Evolutionary conservation across 2,113 vertebrate genomes (phyloP).

Genomic region (Larimichthys polyactis): DNA sequence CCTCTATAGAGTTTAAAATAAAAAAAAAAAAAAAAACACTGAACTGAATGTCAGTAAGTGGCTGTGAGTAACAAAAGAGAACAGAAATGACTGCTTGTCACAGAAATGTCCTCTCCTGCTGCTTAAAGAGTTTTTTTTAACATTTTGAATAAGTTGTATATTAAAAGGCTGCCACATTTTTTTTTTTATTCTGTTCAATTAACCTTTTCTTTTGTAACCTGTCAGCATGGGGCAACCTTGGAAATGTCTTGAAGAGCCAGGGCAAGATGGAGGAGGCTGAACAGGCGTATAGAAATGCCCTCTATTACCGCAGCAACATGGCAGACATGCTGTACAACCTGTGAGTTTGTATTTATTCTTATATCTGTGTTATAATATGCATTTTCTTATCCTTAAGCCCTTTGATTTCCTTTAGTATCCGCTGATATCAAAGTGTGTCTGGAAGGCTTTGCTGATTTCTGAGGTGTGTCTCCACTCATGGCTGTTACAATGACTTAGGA

Average conservation of each 20-base stretch:
- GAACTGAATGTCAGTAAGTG: conserved; percentile 12
- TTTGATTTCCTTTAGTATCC: neutral
- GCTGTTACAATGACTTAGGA: neutral
- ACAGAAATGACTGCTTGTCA: conserved; percentile 29
- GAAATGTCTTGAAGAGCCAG: conserved; percentile 99
- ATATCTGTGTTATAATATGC: neutral
- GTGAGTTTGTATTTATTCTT: conserved; percentile 85
- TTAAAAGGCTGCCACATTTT: neutral
- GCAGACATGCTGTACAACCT: conserved; percentile 99
- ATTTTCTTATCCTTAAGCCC: fast-evolving
- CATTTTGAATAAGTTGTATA: neutral
- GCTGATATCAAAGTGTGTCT: neutral
- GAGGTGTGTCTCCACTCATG: neutral
- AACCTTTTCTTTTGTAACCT: conserved; percentile 49
- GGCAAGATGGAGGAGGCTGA: conserved; percentile 96
- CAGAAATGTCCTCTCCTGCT: conserved; percentile 24
- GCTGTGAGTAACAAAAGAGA: conserved; percentile 32
- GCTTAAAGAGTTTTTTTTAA: conserved; percentile 27
- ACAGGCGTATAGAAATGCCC: conserved; percentile 95
- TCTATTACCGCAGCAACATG: conserved; percentile 99
- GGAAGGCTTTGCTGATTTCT: neutral
- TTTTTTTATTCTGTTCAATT: conserved; percentile 21
- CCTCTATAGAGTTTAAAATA: conserved; percentile 25
- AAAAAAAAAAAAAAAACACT: neutral
- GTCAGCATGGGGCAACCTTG: conserved; percentile 98